Percentiles rank a stretch among this genome's conserved stretches.
Conservation (phyloP, 2,888 invertebrate genomes). For the Lymantria dispar region DNA sequence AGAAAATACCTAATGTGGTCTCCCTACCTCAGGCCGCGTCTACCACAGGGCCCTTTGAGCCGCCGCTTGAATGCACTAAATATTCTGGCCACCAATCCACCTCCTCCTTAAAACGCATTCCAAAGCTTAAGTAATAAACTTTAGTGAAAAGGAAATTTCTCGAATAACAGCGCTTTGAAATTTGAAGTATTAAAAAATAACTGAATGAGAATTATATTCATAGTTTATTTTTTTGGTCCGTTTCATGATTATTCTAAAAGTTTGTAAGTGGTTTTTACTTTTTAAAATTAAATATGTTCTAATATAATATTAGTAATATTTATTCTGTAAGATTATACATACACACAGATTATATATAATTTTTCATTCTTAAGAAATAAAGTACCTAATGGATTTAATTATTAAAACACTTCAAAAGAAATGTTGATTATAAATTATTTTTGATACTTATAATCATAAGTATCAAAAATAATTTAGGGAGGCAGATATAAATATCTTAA, state of each 20-base stretch:
- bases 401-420: no score
- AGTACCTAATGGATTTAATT: no score
- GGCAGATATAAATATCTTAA: no score
- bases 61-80: slow-evolving; percentile 61
- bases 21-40: slow-evolving; percentile 27
- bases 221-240: not conserved
- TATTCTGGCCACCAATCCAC: slow-evolving; percentile 33
- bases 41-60: slow-evolving; percentile 55
- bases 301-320: not conserved
- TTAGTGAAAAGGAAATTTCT: slow-evolving; percentile 35
- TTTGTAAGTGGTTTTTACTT: not conserved
- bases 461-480: no score
- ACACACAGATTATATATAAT: no score
- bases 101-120: slow-evolving; percentile 45
- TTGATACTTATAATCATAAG: no score
- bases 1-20: slow-evolving; percentile 6
- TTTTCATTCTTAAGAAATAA: no score
- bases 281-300: not conserved
- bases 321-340: no score
- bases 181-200: slow-evolving; percentile 9
- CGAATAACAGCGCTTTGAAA: slow-evolving; percentile 19
- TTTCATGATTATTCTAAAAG: not conserved
- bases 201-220: slow-evolving; percentile 6
- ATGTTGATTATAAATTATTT: no score
- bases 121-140: slow-evolving; percentile 54